Conservation (phyloP, 2,888 invertebrate genomes). For the Chelonus formosanus region DNA sequence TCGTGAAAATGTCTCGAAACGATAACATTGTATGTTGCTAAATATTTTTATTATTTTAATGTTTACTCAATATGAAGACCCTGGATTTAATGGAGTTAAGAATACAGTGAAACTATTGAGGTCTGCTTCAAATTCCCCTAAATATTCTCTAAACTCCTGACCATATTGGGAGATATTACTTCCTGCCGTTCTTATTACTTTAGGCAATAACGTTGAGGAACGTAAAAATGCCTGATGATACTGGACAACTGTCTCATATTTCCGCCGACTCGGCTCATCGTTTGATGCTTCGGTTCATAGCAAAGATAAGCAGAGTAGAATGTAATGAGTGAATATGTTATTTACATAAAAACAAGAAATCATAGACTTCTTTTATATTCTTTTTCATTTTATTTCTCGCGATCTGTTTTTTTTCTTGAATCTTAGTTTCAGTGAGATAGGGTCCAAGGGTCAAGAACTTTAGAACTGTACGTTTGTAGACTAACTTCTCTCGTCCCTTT, state of each 20-base stretch:
- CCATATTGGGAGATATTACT: too few species aligned
- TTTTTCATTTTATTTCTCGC: neutral
- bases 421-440: neutral
- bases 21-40: too few species aligned
- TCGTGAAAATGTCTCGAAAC: too few species aligned
- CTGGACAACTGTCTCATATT: conserved; percentile 12
- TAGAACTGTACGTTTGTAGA: neutral
- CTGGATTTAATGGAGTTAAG: too few species aligned
- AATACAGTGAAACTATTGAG: too few species aligned
- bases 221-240: conserved; percentile 7
- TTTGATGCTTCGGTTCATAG: conserved; percentile 17
- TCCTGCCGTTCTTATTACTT: too few species aligned
- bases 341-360: conserved; percentile 1
- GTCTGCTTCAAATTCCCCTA: too few species aligned
- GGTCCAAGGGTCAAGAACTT: conserved; percentile 19
- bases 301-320: conserved; percentile 11
- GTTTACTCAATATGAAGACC: too few species aligned
- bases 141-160: too few species aligned
- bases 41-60: too few species aligned
- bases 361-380: neutral
- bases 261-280: conserved; percentile 11
- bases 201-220: neutral
- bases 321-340: conserved; percentile 1
- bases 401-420: neutral
- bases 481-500: conserved; percentile 14